phyloP scores from a whole-genome alignment of 2,797 vertebrate genomes.

The Cebuella pygmaea region DNA sequence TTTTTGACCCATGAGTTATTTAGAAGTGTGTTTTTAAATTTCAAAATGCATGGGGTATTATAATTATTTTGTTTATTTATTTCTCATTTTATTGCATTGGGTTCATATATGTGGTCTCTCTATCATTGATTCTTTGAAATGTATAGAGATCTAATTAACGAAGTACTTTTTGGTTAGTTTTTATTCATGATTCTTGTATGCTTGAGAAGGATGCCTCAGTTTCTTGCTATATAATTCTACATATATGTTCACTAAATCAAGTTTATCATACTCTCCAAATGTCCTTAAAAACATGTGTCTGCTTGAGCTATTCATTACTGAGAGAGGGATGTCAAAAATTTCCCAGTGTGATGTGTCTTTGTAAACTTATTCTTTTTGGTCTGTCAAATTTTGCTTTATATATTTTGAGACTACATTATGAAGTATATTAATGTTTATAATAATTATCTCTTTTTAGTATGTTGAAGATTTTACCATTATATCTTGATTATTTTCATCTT shows the following conservation, averaged over 20 bases:
- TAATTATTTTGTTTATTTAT: constrained; percentile 1
- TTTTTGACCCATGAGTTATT: neutral
- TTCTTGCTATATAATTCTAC: neutral
- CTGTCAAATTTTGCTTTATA: constrained; percentile 2
- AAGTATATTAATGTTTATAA: neutral
- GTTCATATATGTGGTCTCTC: neutral
- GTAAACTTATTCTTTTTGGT: neutral
- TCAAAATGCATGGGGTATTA: neutral
- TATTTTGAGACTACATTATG: neutral
- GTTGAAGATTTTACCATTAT: constrained; percentile 6
- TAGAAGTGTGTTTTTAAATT: neutral
- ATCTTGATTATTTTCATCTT: neutral
- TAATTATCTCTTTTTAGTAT: neutral
- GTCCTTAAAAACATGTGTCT: neutral
- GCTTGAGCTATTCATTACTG: neutral
- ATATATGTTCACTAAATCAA: neutral
- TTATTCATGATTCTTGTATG: neutral
- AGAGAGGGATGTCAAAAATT: neutral
- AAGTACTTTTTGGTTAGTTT: neutral
- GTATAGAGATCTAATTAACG: neutral
- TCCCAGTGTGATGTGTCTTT: neutral
- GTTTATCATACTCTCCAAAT: constrained; percentile 10
- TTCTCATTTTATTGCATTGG: neutral
- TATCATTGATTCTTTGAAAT: neutral
- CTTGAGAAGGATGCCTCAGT: neutral